These are phyloP conservation scores for Mesocricetus auratus DNA, from an alignment of 2,113 vertebrate species.

Conservation along the genomic window DNA sequence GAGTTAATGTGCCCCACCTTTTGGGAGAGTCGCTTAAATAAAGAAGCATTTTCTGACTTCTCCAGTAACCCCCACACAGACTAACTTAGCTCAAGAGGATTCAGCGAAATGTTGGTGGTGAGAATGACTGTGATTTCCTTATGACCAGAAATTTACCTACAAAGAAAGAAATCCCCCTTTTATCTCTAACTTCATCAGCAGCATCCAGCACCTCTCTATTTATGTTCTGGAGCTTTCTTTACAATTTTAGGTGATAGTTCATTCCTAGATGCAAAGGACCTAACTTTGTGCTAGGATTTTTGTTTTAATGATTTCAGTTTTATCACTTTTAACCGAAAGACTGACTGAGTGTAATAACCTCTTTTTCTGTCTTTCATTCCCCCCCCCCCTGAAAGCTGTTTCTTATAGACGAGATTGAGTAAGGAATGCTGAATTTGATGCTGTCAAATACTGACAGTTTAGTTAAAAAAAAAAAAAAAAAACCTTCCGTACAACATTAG, in stretches of 20 bases:
- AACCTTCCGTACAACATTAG: conserved; percentile 74
- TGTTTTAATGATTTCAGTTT: conserved; percentile 68
- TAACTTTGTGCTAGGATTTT: conserved; percentile 70
- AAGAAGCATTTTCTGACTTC: not conserved
- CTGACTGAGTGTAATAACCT: conserved; percentile 81
- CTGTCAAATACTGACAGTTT: conserved; percentile 86
- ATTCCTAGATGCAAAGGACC: conserved; percentile 65
- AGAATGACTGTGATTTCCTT: not conserved
- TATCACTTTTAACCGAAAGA: conserved; percentile 83
- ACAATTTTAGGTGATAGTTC: conserved; percentile 74
- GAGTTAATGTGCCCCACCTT: not conserved
- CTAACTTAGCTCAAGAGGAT: not conserved
- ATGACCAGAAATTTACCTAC: not conserved
- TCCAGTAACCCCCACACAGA: not conserved
- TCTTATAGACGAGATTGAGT: conserved; percentile 69
- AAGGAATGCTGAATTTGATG: conserved; percentile 82
- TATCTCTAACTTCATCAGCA: not conserved
- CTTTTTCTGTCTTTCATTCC: conserved; percentile 63
- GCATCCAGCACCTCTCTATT: conserved; percentile 21
- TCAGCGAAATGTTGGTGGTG: not conserved
- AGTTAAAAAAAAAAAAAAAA: conserved; percentile 65
- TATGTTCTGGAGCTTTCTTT: conserved; percentile 57
- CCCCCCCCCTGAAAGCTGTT: conserved; percentile 79
- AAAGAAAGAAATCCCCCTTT: not conserved
- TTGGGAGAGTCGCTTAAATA: not conserved